Percentiles rank a stretch among this genome's conserved stretches.
phyloP scores from a whole-genome alignment of 2,888 invertebrate genomes.

The Ichneumoninae sp. region DNA sequence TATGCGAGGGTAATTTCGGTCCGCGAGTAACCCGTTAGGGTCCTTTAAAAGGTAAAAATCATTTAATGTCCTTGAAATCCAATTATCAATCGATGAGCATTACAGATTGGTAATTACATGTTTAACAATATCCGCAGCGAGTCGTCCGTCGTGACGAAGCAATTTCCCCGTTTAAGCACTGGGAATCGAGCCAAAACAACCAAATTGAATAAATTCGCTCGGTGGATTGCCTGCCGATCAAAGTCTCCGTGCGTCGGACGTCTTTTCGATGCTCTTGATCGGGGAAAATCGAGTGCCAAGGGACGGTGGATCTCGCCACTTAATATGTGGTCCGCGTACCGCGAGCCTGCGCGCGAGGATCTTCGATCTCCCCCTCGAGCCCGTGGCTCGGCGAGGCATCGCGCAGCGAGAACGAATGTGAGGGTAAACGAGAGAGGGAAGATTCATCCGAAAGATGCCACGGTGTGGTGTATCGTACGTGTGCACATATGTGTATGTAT shows the following conservation, averaged over 20 bases:
- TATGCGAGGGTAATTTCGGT: too few species aligned
- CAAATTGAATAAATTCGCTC: conserved; percentile 13
- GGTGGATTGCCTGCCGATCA: neutral
- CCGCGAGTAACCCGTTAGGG: too few species aligned
- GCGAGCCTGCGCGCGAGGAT: conserved; percentile 36
- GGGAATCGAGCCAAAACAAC: neutral
- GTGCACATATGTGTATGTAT: neutral
- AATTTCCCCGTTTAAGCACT: neutral
- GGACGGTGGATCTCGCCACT: conserved; percentile 51
- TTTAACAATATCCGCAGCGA: neutral
- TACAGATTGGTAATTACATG: neutral
- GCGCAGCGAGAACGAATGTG: conserved; percentile 7
- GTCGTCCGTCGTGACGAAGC: neutral
- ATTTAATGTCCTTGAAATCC: neutral
- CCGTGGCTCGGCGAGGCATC: conserved; percentile 12
- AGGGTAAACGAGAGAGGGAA: conserved; percentile 56
- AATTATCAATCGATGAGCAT: neutral
- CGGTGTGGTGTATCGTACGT: conserved; percentile 23
- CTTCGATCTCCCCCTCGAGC: conserved; percentile 51
- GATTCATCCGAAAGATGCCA: conserved; percentile 65
- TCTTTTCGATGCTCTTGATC: conserved; percentile 26
- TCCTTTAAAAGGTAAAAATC: too few species aligned
- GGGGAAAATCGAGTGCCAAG: conserved; percentile 30
- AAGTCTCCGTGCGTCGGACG: conserved; percentile 11
- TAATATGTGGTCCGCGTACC: conserved; percentile 60